phyloP scores from a whole-genome alignment of 1,140 invertebrate species.

The Plodia interpunctella region DNA sequence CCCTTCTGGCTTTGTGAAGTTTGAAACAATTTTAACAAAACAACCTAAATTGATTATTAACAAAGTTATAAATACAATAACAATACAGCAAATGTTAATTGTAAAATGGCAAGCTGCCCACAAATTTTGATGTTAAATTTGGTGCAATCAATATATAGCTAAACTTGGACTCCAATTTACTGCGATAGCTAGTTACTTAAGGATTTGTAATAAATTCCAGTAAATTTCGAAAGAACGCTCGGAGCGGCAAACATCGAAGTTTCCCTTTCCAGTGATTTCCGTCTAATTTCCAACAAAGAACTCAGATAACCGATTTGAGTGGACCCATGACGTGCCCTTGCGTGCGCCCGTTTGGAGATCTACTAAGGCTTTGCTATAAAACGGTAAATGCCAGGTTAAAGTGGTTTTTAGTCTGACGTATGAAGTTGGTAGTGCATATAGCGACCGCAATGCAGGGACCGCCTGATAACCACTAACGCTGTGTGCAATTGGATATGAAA shows the following conservation, averaged over 20 bases:
- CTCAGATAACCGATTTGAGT: constrained; percentile 16
- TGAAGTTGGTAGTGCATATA: constrained; percentile 23
- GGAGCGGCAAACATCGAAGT: constrained; percentile 16
- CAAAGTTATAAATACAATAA: neutral
- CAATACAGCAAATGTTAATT: neutral
- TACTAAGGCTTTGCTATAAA: neutral
- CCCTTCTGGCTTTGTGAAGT: neutral
- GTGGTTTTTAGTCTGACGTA: constrained; percentile 19
- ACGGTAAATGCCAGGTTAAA: constrained; percentile 14
- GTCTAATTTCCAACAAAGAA: constrained; percentile 27
- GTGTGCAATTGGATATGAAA: constrained; percentile 11
- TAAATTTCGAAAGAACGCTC: neutral
- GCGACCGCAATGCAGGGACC: constrained; percentile 29
- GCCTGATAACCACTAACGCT: constrained; percentile 18
- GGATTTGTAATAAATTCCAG: neutral
- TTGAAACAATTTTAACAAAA: constrained; percentile 2
- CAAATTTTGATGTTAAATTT: neutral
- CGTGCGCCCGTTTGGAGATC: neutral
- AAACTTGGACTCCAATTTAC: no score
- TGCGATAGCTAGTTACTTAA: no score
- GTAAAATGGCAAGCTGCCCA: neutral
- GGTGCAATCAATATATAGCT: neutral
- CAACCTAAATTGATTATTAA: neutral
- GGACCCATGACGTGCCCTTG: constrained; percentile 14
- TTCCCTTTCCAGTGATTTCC: constrained; percentile 25